Conservation (phyloP, 2,797 vertebrate species). For the Prunella strophiata region DNA sequence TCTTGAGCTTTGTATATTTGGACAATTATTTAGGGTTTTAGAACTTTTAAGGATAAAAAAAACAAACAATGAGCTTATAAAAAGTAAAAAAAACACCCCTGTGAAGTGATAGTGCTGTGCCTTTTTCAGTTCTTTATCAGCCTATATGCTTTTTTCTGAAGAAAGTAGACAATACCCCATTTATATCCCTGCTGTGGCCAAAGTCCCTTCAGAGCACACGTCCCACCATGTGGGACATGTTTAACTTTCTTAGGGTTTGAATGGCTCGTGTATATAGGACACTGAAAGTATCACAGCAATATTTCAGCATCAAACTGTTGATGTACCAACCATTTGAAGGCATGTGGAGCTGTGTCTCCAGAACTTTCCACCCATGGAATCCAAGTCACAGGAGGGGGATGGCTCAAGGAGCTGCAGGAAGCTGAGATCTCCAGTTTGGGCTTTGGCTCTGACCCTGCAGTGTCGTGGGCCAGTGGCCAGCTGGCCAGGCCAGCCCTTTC, state of each 20-base stretch:
- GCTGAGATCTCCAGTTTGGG: not conserved
- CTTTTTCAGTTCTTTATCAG: constrained; percentile 81
- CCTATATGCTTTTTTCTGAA: constrained; percentile 78
- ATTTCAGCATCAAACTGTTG: constrained; percentile 86
- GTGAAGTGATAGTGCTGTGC: constrained; percentile 92
- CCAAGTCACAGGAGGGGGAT: not conserved
- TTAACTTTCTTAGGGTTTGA: constrained; percentile 57
- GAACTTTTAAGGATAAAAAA: constrained; percentile 75
- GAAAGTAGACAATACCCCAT: constrained; percentile 78
- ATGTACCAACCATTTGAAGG: constrained; percentile 74
- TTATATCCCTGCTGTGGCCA: constrained; percentile 90
- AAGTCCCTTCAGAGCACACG: constrained; percentile 90
- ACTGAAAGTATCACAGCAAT: constrained; percentile 97
- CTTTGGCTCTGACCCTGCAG: not conserved
- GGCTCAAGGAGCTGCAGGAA: not conserved
- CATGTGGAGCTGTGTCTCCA: not conserved
- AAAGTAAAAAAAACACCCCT: constrained; percentile 66
- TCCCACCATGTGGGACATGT: constrained; percentile 83
- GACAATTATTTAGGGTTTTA: constrained; percentile 81
- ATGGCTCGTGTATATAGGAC: constrained; percentile 74
- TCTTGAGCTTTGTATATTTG: constrained; percentile 85
- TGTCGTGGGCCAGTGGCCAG: not conserved
- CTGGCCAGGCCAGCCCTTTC: not conserved
- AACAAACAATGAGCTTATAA: constrained; percentile 71
- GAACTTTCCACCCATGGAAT: not conserved